phyloP scores from a whole-genome alignment of 1,140 invertebrate species.

The Sesamia nonagrioides region DNA sequence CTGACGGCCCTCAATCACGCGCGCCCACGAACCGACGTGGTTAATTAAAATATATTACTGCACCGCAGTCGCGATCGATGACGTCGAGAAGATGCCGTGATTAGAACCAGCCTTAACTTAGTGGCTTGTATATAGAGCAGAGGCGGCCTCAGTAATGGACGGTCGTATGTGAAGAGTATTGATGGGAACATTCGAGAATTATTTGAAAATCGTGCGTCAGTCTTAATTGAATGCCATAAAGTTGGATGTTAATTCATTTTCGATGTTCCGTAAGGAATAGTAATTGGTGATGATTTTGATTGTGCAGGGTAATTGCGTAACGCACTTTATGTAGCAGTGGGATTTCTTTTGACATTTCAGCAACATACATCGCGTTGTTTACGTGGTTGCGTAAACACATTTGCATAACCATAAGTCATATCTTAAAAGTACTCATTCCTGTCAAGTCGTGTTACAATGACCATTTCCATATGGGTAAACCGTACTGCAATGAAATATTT shows the following conservation, averaged over 20 bases:
- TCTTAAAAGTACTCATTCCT: too few relatives aligned
- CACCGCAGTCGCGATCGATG: slow-evolving; percentile 48
- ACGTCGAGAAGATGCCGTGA: slow-evolving; percentile 39
- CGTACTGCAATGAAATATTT: too few relatives aligned
- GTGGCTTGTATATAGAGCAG: slow-evolving; percentile 26
- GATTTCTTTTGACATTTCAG: too few relatives aligned
- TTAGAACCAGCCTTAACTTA: slow-evolving; percentile 33
- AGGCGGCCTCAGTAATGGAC: slow-evolving; percentile 16
- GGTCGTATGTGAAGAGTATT: slow-evolving; percentile 21
- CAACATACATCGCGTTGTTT: too few relatives aligned
- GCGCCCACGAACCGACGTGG: slow-evolving; percentile 55
- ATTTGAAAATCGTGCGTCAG: slow-evolving; percentile 35
- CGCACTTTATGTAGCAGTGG: too few relatives aligned
- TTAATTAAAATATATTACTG: slow-evolving; percentile 74
- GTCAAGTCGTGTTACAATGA: too few relatives aligned
- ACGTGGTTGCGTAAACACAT: too few relatives aligned
- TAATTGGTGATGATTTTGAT: slow-evolving; percentile 8
- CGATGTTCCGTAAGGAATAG: not conserved
- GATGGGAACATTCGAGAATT: slow-evolving; percentile 35
- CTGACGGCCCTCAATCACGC: slow-evolving; percentile 53
- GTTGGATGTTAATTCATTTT: slow-evolving; percentile 7
- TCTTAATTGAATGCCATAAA: slow-evolving; percentile 28
- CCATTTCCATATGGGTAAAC: too few relatives aligned
- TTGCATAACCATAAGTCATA: too few relatives aligned
- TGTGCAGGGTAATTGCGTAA: not conserved